Evolutionary conservation across 1,140 invertebrate genomes (phyloP).

Genomic region (Trachymyrmex septentrionalis): DNA sequence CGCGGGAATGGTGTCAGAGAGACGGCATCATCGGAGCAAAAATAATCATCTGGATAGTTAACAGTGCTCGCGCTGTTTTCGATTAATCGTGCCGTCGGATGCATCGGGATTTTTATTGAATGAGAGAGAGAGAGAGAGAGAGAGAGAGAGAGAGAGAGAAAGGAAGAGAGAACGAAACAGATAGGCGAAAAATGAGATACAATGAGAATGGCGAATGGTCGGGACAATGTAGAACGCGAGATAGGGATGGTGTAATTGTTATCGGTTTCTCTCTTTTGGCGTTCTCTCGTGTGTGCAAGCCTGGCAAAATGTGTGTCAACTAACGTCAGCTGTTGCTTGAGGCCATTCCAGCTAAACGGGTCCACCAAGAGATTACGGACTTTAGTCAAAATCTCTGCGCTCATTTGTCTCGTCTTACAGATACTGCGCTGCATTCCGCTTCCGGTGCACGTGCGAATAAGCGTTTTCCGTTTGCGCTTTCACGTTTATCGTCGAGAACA

Average conservation of each 20-base stretch:
- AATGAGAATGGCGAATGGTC: conserved; percentile 48
- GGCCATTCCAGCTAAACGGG: conserved; percentile 85
- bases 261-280: conserved; percentile 69
- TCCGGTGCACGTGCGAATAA: conserved; percentile 52
- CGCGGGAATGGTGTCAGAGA: conserved; percentile 17
- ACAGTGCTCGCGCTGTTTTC: conserved; percentile 23
- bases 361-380: conserved; percentile 70
- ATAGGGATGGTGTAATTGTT: conserved; percentile 72
- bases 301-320: conserved; percentile 78
- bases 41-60: conserved; percentile 49
- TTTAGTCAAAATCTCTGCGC: conserved; percentile 72
- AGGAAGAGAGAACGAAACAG: neutral
- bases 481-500: neutral
- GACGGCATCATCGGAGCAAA: conserved; percentile 21
- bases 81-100: conserved; percentile 36
- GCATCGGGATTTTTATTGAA: conserved; percentile 50
- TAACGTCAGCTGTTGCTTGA: conserved; percentile 86
- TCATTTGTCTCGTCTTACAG: conserved; percentile 46
- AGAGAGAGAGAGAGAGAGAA: neutral
- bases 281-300: conserved; percentile 68
- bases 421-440: conserved; percentile 46
- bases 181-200: conserved; percentile 29
- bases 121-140: neutral
- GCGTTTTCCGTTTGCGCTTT: conserved; percentile 6
- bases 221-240: conserved; percentile 63